These are phyloP conservation scores for Alloscopus bannaensis DNA, from an alignment of 2,888 invertebrate species.

Conservation along the genomic window DNA sequence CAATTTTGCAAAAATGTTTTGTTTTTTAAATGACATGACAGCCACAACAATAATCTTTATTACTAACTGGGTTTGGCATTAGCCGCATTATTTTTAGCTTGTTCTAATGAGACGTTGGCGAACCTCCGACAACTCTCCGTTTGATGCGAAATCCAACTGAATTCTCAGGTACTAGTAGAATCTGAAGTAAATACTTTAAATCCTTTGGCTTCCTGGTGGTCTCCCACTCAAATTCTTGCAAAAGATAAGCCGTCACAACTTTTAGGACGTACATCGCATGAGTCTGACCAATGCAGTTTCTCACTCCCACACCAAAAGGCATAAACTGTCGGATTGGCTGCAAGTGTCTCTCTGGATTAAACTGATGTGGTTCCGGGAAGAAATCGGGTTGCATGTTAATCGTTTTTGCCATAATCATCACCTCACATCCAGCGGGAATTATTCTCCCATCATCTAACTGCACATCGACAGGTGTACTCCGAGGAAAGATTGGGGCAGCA, in stretches of 20 bases:
- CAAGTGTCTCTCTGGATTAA: conserved; percentile 16
- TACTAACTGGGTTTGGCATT: no score
- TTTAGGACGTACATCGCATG: conserved; percentile 32
- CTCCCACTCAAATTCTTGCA: conserved; percentile 26
- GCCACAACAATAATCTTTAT: no score
- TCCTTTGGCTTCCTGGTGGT: not conserved
- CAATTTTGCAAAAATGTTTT: no score
- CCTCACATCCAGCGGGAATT: conserved; percentile 21
- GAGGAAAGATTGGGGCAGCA: not conserved
- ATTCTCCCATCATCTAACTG: conserved; percentile 19
- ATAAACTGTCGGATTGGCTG: conserved; percentile 18
- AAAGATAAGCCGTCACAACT: conserved; percentile 12
- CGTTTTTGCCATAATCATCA: not conserved
- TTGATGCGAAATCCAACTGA: conserved; percentile 16
- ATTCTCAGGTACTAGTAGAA: conserved; percentile 1
- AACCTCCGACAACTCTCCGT: no score
- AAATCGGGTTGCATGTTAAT: conserved; percentile 16
- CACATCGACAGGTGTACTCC: conserved; percentile 13
- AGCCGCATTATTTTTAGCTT: no score
- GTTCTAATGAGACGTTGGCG: no score
- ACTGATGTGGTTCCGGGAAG: conserved; percentile 21
- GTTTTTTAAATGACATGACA: no score
- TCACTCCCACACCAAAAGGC: conserved; percentile 9
- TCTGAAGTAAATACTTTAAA: not conserved
- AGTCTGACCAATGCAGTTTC: conserved; percentile 42